Percentiles rank a stretch among this genome's conserved stretches.
Conservation (phyloP, 2,888 invertebrate genomes). For the Sinhomidia bicolor region DNA sequence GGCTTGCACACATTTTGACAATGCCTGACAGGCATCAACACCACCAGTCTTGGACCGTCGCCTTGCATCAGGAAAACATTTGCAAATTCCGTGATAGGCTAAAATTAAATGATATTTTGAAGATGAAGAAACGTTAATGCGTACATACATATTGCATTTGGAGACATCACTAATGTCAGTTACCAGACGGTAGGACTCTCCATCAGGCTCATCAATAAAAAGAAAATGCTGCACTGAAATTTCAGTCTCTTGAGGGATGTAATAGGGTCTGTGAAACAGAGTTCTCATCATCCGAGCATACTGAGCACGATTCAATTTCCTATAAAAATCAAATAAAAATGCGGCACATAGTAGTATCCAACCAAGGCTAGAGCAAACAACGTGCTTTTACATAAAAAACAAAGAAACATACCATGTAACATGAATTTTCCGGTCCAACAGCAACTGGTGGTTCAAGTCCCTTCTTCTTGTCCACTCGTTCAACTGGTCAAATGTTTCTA, state of each 20-base stretch:
- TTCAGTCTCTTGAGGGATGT: conserved; percentile 83
- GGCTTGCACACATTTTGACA: conserved; percentile 88
- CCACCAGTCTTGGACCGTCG: conserved; percentile 88
- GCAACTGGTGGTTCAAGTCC: neutral
- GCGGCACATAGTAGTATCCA: neutral
- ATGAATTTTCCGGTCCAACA: neutral
- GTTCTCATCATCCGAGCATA: conserved; percentile 88
- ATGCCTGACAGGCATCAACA: conserved; percentile 89
- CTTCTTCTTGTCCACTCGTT: neutral
- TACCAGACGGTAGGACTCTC: conserved; percentile 86
- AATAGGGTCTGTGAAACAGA: conserved; percentile 87
- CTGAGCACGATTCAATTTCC: conserved; percentile 91
- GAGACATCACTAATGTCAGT: conserved; percentile 10
- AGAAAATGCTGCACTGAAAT: conserved; percentile 88
- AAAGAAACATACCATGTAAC: neutral
- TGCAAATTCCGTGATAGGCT: conserved; percentile 91
- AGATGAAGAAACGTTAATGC: too few relatives aligned
- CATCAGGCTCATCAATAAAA: conserved; percentile 88
- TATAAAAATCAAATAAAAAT: conserved; percentile 81
- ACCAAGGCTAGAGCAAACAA: too few relatives aligned
- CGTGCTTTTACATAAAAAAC: neutral
- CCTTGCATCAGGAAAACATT: conserved; percentile 89
- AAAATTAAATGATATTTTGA: too few relatives aligned
- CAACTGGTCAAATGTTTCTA: conserved; percentile 65
- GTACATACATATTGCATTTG: too few relatives aligned